Conservation (phyloP, 2,797 vertebrate species). For the Tokudaia muenninki region DNA sequence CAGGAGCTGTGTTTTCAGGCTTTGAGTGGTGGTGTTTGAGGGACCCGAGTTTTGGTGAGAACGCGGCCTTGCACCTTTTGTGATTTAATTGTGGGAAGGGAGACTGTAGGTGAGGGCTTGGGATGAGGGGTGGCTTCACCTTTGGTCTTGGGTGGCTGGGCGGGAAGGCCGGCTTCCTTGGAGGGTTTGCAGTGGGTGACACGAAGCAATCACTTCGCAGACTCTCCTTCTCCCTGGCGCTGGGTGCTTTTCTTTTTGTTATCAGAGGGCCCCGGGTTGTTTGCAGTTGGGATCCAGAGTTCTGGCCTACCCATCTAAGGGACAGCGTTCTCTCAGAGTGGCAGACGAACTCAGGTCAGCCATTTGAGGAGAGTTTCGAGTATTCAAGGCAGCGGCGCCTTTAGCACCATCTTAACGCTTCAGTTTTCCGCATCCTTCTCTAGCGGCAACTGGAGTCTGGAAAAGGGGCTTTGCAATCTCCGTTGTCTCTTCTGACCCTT, state of each 20-base stretch:
- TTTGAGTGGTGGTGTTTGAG: neutral
- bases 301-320: constrained; percentile 48
- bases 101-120: neutral
- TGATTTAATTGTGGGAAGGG: neutral
- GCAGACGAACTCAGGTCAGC: constrained; percentile 39
- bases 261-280: neutral
- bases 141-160: neutral
- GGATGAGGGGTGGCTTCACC: neutral
- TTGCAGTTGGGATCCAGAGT: constrained; percentile 33
- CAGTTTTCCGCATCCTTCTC: neutral
- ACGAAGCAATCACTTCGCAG: neutral
- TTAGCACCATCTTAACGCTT: constrained; percentile 78
- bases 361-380: constrained; percentile 41
- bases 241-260: constrained; percentile 52
- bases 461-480: neutral
- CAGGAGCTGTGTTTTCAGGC: neutral
- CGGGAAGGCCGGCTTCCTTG: neutral
- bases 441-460: neutral
- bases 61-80: neutral
- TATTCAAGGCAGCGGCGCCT: neutral
- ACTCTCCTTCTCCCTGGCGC: neutral
- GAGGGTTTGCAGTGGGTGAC: neutral
- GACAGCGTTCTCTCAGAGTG: constrained; percentile 31
- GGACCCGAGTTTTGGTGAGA: neutral
- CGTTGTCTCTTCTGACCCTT: neutral